Conservation (phyloP, 1,140 invertebrate genomes). For the Trachymyrmex cornetzi region DNA sequence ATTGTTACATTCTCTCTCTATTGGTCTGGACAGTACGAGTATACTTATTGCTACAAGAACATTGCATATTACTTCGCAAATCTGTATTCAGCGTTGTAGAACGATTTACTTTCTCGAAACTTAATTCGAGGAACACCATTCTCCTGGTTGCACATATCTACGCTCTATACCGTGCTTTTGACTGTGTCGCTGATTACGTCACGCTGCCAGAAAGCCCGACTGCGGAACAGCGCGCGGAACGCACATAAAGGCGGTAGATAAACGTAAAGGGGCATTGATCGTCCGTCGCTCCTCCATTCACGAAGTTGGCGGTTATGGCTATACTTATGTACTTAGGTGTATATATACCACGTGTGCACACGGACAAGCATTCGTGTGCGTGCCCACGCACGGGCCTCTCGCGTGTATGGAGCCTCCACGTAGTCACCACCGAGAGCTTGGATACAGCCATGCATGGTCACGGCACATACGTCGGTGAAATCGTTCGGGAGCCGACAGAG, state of each 20-base stretch:
- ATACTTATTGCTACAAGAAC: neutral
- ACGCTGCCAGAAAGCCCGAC: constrained; percentile 35
- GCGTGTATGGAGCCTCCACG: constrained; percentile 53
- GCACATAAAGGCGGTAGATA: constrained; percentile 75
- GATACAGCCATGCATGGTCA: constrained; percentile 74
- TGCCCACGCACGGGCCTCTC: constrained; percentile 26
- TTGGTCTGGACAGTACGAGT: neutral
- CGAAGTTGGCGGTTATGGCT: constrained; percentile 79
- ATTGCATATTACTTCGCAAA: neutral
- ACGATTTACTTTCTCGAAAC: neutral
- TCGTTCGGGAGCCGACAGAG: constrained; percentile 67
- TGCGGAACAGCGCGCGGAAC: constrained; percentile 51
- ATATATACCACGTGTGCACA: constrained; percentile 69
- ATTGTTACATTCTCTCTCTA: neutral
- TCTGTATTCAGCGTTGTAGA: neutral
- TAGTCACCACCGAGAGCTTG: constrained; percentile 68
- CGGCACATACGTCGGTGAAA: constrained; percentile 69
- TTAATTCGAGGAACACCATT: neutral
- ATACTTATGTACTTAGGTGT: constrained; percentile 79
- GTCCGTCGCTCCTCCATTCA: constrained; percentile 80
- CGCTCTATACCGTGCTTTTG: neutral
- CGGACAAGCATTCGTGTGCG: constrained; percentile 18
- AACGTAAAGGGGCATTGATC: constrained; percentile 79
- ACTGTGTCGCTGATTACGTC: constrained; percentile 23
- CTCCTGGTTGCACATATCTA: neutral